Evolutionary conservation across 2,888 invertebrate genomes (phyloP), one percentile per base, ranked within the genome.

Genomic region (Parelbella ahira): DNA sequence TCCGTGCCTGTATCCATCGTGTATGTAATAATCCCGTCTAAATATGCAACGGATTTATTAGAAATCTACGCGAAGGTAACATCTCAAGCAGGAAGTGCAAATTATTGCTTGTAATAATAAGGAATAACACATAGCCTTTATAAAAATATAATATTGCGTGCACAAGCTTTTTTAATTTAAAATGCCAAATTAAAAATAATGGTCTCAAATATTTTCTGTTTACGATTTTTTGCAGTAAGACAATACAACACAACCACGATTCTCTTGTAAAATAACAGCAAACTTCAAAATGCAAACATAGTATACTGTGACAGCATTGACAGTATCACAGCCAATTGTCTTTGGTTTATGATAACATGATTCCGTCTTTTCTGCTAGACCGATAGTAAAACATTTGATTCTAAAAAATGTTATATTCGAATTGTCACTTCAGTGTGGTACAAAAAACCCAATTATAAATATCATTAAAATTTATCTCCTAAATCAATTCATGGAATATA

Each of bases 1-100:
- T 95, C 95, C 7, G 93, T 91, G 37, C 76, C 81, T 11, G 86
- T 72, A 56, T 86, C 83, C 87, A 87, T 87, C 56, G 58, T 53
- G 33, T 24, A 28, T 3, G 37, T 12, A 28, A 20, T 21, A 28
- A 28, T 28, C 18, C 11, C 23, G 24, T 8, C 45, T 53, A 47
- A 29, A 48, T 52, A 48, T 45, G 37, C 37, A 46, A 45, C 48
- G 44, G 54, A 53, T 49, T 56, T 52, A 48, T 45, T 51, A 54
- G 49, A 54, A 56, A 58, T 54, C 50, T 52, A 50, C 50, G 49
- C 41, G 51, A 68, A 63, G 56, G 56, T 56, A 68, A 63, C 80
- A 83, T 83, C 70, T 73, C 72, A 70, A 60, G 67, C 76, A 81
- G 82, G 83, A 84, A 79, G 68, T 75, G 60, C 58, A 58, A 66